Base-by-base conservation (phyloP, 2,113 vertebrate genomes). In the Ascaphus truei region DNA sequence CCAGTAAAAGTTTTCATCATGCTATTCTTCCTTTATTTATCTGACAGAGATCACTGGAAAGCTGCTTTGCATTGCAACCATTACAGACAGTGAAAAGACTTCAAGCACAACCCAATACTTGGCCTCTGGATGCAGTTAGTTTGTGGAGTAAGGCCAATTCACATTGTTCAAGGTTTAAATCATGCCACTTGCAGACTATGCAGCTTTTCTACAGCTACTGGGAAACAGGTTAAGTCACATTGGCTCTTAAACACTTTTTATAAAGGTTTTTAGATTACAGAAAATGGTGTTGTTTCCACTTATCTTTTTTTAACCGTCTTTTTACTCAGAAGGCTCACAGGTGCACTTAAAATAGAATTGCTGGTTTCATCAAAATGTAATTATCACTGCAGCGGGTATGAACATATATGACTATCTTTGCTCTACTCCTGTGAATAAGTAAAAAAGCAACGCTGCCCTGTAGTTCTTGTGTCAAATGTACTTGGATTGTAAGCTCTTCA, bases 111-210 rank as follows among this genome's bases (percentile, higher is more conserved):
- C 30, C 29, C 51, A 76, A 30, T 67, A 52, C n/a, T 73, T 58
- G 41, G 55, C 50, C 69, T 31, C 13, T 47, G 72, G 30, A 64
- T 59, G 29, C 45, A 60, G 55, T 57, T 68, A 47, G 60, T 59
- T 62, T 47, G 41, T 75, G 60, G 58, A 60, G 53, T 25, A 27
- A 1, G 23, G 61, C 64, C 71, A 77, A 31, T 48, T 59, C 18
- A 26, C 64, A 71, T 66, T 13, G 22, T 52, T 75, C 62, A 68
- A 58, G 45, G 57, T 66, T 75, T 76, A 26, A 75, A 56, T 48
- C 45, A 27, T 25, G 62, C 65, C 48, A 30, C 43, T 48, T 48
- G 36, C 59, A 75, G 45, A 62, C 52, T 66, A 58, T 53, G 56
- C 43, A 30, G 20, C 29, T 76, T 66, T 64, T 72, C 34, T 55